A percentile compares a stretch with the other conserved stretches of the same genome.
Conservation (phyloP, 2,113 vertebrate genomes). For the Chaetura pelagica region DNA sequence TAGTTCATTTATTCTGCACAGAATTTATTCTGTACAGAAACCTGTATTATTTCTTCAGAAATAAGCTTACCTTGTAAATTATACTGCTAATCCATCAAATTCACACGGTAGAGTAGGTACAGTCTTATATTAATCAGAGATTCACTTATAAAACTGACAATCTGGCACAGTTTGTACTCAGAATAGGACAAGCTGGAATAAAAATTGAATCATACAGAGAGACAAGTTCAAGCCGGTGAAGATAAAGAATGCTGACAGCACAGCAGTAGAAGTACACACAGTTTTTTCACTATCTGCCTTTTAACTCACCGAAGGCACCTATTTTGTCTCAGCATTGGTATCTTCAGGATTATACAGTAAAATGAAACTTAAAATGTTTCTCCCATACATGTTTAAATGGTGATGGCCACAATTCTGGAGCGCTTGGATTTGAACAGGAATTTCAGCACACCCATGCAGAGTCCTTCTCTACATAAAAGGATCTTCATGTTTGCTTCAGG, state of each 20-base stretch:
- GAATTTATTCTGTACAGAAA: constrained; percentile 20
- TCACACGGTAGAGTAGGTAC: background rate
- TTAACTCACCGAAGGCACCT: background rate
- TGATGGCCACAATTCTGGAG: background rate
- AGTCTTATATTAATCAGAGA: constrained; percentile 4
- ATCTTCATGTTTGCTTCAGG: background rate
- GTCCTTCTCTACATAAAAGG: background rate
- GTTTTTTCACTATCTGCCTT: background rate
- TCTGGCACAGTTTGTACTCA: constrained; percentile 37
- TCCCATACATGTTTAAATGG: background rate
- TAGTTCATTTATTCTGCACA: background rate
- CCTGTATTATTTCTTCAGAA: background rate
- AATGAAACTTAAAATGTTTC: background rate
- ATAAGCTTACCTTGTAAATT: constrained; percentile 25
- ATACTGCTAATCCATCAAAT: constrained; percentile 49
- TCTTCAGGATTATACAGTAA: background rate
- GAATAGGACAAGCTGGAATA: background rate
- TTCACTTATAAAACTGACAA: constrained; percentile 33
- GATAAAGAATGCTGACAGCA: background rate
- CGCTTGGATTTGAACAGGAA: background rate
- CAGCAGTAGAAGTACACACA: background rate
- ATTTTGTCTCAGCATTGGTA: background rate
- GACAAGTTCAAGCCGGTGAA: background rate
- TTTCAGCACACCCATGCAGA: background rate
- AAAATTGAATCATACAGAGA: background rate